Base-by-base conservation (phyloP, 23 tunicate species). In the Trididemnum clinides region DNA sequence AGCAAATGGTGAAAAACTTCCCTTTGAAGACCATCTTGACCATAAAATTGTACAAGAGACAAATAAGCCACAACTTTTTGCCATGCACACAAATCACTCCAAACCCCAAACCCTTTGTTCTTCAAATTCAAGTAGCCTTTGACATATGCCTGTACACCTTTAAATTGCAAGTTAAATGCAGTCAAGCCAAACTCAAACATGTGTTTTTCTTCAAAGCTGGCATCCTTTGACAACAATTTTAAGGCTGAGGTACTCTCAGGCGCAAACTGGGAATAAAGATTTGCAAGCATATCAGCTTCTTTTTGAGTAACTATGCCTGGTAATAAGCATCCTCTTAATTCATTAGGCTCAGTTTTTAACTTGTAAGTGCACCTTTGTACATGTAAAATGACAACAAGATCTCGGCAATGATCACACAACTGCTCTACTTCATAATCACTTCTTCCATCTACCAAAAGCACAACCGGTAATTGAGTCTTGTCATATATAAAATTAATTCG, bases 81-180 rank as follows among this genome's bases (percentile, higher is more conserved):
- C 81, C 81, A 74, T 5, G 20, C 27, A 15, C 5, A 23, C n/a
- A 74, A 58, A 28, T 37, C 15, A 2, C 39, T 28, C 7, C 37
- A 36, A 26, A 4, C 26, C 6, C 38, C 18, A 5, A 28, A 5
- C 4, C 18, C 6, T 3, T 74, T 19, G 21, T 19, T 23, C 0
- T 64, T 63, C 6, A 75, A 64, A 0, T 20, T 23, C 51, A 88
- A 57, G 64, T 88, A 86, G 6, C 87, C 86, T 59, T 83, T 62
- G 10, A 88, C 92, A 32, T 88, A 88, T 28, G 39, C 76, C 28
- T 39, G 26, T 4, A 88, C 82, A 0, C 92, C 92, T 54, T 64
- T 83, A 44, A 88, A 88, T 36, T 88, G 78, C 23, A 34, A 51
- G 38, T 88, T 44, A 50, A 88, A 88, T 15, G 92, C 87, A 6